Evolutionary conservation across 2,797 vertebrate species (phyloP), one percentile per base, ranked within the genome.

Genomic region (Austrolebias charrua): DNA sequence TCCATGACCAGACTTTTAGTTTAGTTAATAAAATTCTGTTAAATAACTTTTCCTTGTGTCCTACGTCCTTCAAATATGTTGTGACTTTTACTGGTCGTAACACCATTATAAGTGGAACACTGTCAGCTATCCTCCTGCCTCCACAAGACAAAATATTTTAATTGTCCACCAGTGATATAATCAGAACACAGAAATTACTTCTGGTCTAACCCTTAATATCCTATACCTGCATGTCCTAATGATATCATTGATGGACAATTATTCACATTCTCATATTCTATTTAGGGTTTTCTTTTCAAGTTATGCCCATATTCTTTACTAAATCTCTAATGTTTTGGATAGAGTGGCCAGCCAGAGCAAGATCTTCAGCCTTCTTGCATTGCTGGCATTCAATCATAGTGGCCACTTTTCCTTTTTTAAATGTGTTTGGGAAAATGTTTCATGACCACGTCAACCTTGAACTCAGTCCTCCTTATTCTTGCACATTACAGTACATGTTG

Each of bases 381-480:
- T 56, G 40, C 54, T 56, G 20, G 13, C 54, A 56, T 56, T 56
- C 19, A 42, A 43, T 48, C 6, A 47, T 58, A 5, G 56, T 58
- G 28, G 44, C 56, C 44, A 58, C 44, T 49, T 38, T 19, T 60
- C 57, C 54, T 28, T 55, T 55, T 55, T 29, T 28, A n/a, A 20
- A 55, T 55, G 8, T 44, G 54, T 44, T 55, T 7, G 1, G n/a
- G 12, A 13, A n/a, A 60, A 33, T 60, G 45, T 18, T 24, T 38
- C 45, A 38, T 48, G 13, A 48, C 45, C 31, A 19, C 45, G 5
- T 45, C 45, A 60, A 60, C 18, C 18, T 59, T 31, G 49, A 6
- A n/a, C n/a, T n/a, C n/a, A n/a, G n/a, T n/a, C n/a, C n/a, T n/a
- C n/a, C n/a, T n/a, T n/a, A n/a, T n/a, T n/a, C n/a, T n/a, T n/a